Evolutionary conservation across 1,140 invertebrate genomes (phyloP).

Genomic region (Pseudobourletiella spinata): DNA sequence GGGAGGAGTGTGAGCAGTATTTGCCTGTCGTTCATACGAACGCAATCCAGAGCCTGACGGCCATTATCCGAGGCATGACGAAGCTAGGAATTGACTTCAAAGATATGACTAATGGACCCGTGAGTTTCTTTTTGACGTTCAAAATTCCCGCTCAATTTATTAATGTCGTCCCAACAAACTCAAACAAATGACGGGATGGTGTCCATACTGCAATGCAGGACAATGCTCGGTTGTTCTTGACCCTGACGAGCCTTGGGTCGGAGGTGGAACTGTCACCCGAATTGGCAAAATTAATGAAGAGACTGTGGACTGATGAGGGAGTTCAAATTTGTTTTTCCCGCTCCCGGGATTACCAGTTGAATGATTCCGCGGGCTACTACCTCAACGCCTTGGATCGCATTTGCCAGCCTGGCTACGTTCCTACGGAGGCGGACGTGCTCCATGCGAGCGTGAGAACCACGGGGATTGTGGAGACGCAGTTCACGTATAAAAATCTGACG

Average conservation of each 20-base stretch:
- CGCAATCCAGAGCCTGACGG: constrained; percentile 70
- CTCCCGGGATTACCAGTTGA: constrained; percentile 99
- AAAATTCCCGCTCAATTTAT: no score
- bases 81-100: constrained; percentile 83
- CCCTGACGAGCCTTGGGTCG: constrained; percentile 70
- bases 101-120: constrained; percentile 65
- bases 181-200: background rate
- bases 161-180: background rate
- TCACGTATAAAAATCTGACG: constrained; percentile 99
- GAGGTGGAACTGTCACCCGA: constrained; percentile 90
- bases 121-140: no score
- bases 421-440: constrained; percentile 85
- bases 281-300: constrained; percentile 93
- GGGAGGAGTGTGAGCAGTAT: constrained; percentile 88
- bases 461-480: constrained; percentile 99
- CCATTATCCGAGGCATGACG: constrained; percentile 88
- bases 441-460: constrained; percentile 90
- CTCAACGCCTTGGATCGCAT: constrained; percentile 75
- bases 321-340: constrained; percentile 98
- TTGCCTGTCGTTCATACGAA: constrained; percentile 89
- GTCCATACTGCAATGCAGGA: constrained; percentile 55
- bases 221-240: constrained; percentile 78
- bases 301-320: constrained; percentile 91
- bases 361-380: constrained; percentile 99
- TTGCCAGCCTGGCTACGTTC: constrained; percentile 67